These are phyloP conservation scores for Istiophorus platypterus DNA, from an alignment of 2,113 vertebrate genomes.

Conservation along the genomic window DNA sequence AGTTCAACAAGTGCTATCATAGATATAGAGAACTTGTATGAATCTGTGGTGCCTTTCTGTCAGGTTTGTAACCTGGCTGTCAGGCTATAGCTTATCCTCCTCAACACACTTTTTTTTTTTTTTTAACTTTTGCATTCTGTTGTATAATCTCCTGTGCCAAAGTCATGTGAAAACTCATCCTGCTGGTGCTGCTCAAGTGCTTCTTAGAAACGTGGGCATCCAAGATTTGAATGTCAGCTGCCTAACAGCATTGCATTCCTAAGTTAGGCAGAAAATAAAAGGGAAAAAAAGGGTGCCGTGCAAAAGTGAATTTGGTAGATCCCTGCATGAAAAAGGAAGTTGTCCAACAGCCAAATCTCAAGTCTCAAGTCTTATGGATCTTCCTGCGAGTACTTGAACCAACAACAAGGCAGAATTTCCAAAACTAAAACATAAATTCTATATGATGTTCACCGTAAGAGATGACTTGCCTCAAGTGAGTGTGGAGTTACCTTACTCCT, in stretches of 20 bases:
- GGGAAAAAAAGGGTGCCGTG: too few relatives aligned
- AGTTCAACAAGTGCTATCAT: background rate
- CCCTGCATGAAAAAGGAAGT: conserved; percentile 24
- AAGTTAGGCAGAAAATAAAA: conserved; percentile 9
- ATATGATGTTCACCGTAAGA: background rate
- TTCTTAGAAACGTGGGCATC: background rate
- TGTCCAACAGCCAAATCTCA: conserved; percentile 31
- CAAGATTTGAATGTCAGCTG: conserved; percentile 25
- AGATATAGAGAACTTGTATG: background rate
- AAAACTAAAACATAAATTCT: background rate
- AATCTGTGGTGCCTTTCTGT: background rate
- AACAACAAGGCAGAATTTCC: conserved; percentile 8
- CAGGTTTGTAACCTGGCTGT: background rate
- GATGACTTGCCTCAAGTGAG: background rate
- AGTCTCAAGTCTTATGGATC: conserved; percentile 21
- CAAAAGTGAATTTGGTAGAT: conserved; percentile 20
- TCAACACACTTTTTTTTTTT: background rate
- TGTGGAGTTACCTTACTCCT: background rate
- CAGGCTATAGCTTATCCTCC: background rate
- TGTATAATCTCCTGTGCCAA: background rate
- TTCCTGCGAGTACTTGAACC: conserved; percentile 25
- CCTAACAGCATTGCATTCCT: conserved; percentile 18
- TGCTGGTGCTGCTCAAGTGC: conserved; percentile 2
- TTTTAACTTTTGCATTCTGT: background rate
- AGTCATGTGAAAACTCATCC: background rate